phyloP scores from a whole-genome alignment of 1,140 invertebrate species.

The Pogonomyrmex californicus region DNA sequence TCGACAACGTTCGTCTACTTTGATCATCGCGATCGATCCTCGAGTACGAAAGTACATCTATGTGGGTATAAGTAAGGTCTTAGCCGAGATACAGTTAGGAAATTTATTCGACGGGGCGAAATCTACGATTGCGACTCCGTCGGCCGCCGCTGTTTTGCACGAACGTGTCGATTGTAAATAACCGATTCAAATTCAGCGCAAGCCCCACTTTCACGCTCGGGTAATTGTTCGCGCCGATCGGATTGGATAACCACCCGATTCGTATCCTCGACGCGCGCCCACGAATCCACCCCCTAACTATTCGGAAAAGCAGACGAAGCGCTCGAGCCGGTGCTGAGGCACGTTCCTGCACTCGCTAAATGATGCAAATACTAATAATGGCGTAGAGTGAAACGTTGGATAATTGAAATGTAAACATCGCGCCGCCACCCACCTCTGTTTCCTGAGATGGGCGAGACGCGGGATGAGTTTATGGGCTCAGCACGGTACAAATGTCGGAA shows the following conservation, averaged over 20 bases:
- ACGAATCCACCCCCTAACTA: slow-evolving; percentile 38
- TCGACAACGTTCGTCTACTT: not conserved
- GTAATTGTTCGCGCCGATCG: slow-evolving; percentile 33
- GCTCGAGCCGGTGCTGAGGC: slow-evolving; percentile 56
- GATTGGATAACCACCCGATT: slow-evolving; percentile 46
- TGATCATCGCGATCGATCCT: not conserved
- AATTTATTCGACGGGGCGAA: not conserved
- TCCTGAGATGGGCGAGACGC: slow-evolving; percentile 31
- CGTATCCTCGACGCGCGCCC: slow-evolving; percentile 43
- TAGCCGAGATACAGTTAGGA: not conserved
- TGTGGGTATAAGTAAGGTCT: no score
- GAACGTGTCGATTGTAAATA: slow-evolving; percentile 43
- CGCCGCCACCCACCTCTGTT: slow-evolving; percentile 49
- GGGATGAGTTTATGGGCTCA: slow-evolving; percentile 63
- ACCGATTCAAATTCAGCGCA: slow-evolving; percentile 44
- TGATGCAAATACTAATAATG: slow-evolving; percentile 83
- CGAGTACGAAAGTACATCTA: not conserved
- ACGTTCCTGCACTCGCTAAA: slow-evolving; percentile 77
- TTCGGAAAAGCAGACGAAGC: slow-evolving; percentile 61
- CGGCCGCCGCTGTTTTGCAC: slow-evolving; percentile 5
- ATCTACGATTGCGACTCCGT: slow-evolving; percentile 6
- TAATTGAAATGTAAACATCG: slow-evolving; percentile 83
- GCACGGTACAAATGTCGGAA: slow-evolving; percentile 62
- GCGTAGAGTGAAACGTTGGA: slow-evolving; percentile 76
- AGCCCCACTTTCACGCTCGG: slow-evolving; percentile 34